These are phyloP conservation scores for Tragelaphus strepsiceros DNA, from an alignment of 2,113 vertebrate species.

Conservation along the genomic window DNA sequence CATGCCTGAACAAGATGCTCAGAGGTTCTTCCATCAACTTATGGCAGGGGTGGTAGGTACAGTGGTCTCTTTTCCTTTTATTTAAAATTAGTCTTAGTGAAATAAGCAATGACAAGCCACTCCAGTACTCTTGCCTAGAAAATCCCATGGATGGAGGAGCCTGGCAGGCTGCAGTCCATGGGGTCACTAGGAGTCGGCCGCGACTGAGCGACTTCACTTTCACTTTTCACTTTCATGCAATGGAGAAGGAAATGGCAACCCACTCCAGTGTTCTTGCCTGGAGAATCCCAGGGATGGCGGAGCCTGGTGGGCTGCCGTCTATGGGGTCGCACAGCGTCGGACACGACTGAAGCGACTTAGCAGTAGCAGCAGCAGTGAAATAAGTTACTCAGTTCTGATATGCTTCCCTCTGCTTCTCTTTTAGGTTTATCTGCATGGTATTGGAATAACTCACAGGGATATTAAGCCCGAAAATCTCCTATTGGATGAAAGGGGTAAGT, in stretches of 20 bases:
- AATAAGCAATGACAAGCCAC: background rate
- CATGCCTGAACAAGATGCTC: conserved; percentile 94
- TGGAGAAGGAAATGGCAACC: no score
- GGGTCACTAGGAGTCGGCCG: no score
- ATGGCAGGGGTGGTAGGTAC: conserved; percentile 94
- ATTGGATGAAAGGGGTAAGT: conserved; percentile 92
- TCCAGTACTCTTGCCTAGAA: no score
- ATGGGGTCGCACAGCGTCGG: no score
- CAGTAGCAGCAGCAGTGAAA: background rate
- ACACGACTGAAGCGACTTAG: no score
- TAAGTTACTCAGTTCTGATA: conserved; percentile 6
- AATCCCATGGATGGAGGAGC: no score
- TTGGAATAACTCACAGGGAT: conserved; percentile 96
- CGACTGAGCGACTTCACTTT: no score
- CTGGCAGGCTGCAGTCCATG: no score
- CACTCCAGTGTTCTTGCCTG: no score
- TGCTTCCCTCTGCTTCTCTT: background rate
- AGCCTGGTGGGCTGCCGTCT: no score
- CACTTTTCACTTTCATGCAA: no score
- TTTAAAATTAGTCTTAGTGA: background rate
- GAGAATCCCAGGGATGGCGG: no score
- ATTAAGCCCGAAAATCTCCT: conserved; percentile 98
- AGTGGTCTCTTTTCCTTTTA: background rate
- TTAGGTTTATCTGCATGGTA: conserved; percentile 92
- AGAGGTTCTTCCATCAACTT: conserved; percentile 94